These are phyloP conservation scores for Mixornis gularis DNA, from an alignment of 2,113 vertebrate genomes.

Conservation along the genomic window DNA sequence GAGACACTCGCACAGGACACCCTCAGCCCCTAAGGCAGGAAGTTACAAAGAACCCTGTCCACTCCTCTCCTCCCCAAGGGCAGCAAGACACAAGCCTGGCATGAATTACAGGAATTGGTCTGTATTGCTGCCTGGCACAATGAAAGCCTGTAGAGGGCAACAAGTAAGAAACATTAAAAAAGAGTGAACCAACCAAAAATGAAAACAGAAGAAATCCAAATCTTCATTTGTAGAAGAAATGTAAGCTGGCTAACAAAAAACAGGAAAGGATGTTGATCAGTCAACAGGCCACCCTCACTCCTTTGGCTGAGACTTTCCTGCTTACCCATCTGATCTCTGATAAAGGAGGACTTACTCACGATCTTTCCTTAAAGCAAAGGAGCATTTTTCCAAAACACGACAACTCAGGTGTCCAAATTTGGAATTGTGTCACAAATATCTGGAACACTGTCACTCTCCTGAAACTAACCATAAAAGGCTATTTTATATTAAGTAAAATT, in stretches of 20 bases:
- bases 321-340: not conserved
- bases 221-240: not conserved
- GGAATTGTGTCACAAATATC: not conserved
- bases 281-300: not conserved
- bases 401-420: conserved; percentile 38
- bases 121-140: not conserved
- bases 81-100: not conserved
- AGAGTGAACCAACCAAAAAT: not conserved
- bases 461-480: conserved; percentile 18
- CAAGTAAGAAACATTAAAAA: not conserved
- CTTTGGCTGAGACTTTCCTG: not conserved
- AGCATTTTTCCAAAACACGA: conserved; percentile 6
- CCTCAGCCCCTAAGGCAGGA: not conserved
- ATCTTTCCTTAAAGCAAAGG: not conserved
- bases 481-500: not conserved
- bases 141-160: not conserved
- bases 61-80: not conserved
- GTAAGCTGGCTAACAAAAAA: not conserved
- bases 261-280: not conserved
- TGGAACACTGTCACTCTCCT: not conserved
- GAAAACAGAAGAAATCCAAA: not conserved
- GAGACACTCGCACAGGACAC: not conserved
- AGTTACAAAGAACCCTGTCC: not conserved
- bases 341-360: not conserved
- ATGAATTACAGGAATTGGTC: not conserved